Percentiles rank a stretch among this genome's conserved stretches.
phyloP scores from a whole-genome alignment of 2,888 invertebrate genomes.

The Folsomia candida region DNA sequence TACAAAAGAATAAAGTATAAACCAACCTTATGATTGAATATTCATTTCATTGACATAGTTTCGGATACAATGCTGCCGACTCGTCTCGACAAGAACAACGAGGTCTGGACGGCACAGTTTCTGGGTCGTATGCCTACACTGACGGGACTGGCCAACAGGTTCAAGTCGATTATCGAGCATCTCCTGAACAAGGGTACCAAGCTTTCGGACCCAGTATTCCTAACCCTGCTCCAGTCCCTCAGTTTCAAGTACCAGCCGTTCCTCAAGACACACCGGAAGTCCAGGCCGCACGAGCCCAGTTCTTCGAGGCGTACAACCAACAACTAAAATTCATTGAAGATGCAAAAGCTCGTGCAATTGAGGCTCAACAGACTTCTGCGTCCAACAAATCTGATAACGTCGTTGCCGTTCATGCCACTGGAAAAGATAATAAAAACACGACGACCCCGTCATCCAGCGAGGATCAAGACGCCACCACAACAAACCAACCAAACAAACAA shows the following conservation, averaged over 20 bases:
- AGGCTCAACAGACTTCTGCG: slow-evolving; percentile 57
- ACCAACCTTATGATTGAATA: too few species aligned
- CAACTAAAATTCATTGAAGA: slow-evolving; percentile 20
- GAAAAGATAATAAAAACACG: not conserved
- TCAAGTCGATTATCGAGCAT: slow-evolving; percentile 57
- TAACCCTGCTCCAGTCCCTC: slow-evolving; percentile 28
- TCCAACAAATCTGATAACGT: slow-evolving; percentile 60
- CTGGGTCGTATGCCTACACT: slow-evolving; percentile 70
- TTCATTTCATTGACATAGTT: slow-evolving; percentile 35
- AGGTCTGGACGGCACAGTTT: slow-evolving; percentile 65
- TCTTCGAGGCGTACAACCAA: slow-evolving; percentile 45
- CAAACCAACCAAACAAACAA: not conserved
- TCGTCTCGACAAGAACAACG: slow-evolving; percentile 67
- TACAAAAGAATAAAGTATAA: too few species aligned
- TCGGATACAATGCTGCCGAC: slow-evolving; percentile 36
- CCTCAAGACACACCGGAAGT: slow-evolving; percentile 69
- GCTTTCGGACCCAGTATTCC: slow-evolving; percentile 65
- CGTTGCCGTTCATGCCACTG: slow-evolving; percentile 43
- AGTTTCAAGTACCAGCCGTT: slow-evolving; percentile 55
- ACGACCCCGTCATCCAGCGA: not conserved
- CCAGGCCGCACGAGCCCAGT: slow-evolving; percentile 61
- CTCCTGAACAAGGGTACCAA: slow-evolving; percentile 64
- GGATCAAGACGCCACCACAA: not conserved
- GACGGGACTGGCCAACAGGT: slow-evolving; percentile 62
- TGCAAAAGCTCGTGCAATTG: slow-evolving; percentile 14